Evolutionary conservation across 2,888 invertebrate genomes (phyloP), one percentile per base, ranked within the genome.

Genomic region (Sisyra nigra): DNA sequence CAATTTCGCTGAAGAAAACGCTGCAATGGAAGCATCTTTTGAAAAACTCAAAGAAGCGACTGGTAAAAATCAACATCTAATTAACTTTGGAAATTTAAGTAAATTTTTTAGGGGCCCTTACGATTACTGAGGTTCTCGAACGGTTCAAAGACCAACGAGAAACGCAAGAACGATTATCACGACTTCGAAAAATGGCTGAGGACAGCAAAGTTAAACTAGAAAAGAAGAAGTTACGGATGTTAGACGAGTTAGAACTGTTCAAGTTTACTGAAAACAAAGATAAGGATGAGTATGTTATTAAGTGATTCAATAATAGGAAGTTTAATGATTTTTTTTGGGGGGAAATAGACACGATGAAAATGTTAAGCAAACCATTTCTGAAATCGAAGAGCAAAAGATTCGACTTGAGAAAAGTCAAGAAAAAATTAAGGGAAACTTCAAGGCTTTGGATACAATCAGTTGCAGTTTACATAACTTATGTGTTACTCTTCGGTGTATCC

Each of bases 241-340:
- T 72, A 47, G 68, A 69, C 0, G 80, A 84, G 55, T 62, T 86
- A 41, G 86, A 87, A 53, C 72, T 75, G 2, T 79, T 76, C 47
- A 85, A 83, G 58, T 87, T 80, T 57, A 77, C 81, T 0, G 83
- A 85, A 50, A 80, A 79, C 9, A 81, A 81, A 58, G 83, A 84
- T 53, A 77, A 76, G 46, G 84, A 86, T 63, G 77, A 80, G 86
- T 86, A 61, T 66, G 73, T 62, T n/a, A n/a, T n/a, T n/a, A n/a
- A n/a, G n/a, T n/a, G n/a, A n/a, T n/a, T 30, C 8, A 10, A 30
- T 9, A 30, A 9, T 30, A 30, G 10, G 17, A 9, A 40, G 29
- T 34, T 36, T n/a, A 44, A 40, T 42, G 45, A 18, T 11, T 32
- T 19, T 41, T 46, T 35, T 31, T 33, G 36, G 38, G 42, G 42